Evolutionary conservation across 2,888 invertebrate genomes (phyloP).

Genomic region (Tetropium fuscum): DNA sequence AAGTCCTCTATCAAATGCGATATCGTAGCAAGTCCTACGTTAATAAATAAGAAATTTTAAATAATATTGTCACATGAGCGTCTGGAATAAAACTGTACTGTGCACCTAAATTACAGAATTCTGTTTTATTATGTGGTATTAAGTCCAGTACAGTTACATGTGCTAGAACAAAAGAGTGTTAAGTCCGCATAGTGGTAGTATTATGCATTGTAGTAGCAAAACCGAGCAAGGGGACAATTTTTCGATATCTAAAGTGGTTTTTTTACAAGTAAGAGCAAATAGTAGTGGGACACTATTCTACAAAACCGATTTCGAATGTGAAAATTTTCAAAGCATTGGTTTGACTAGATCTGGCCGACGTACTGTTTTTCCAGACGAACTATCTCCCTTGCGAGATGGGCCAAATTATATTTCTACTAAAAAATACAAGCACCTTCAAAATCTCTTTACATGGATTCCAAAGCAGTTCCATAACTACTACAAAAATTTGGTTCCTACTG

Average conservation of each 20-base stretch:
- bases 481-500: conserved; percentile 18
- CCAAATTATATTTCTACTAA: neutral
- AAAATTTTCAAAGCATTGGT: conserved; percentile 22
- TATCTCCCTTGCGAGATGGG: conserved; percentile 3
- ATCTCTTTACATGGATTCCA: conserved; percentile 20
- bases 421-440: conserved; percentile 2
- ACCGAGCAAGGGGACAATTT: conserved; percentile 11
- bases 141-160: neutral
- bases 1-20: neutral
- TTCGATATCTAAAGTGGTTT: conserved; percentile 19
- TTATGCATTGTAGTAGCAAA: neutral
- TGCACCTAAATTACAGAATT: neutral
- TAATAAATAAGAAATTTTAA: neutral
- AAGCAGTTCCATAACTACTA: conserved; percentile 12
- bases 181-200: conserved; percentile 1
- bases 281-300: conserved; percentile 20
- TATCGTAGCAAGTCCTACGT: too few relatives aligned
- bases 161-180: neutral
- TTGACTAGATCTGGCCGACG: too few relatives aligned
- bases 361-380: neutral
- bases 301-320: conserved; percentile 21
- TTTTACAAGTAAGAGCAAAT: conserved; percentile 23
- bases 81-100: neutral
- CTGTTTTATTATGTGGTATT: neutral
- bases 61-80: neutral